Evolutionary conservation across 2,113 vertebrate genomes (phyloP), one percentile per base, ranked within the genome.

Genomic region (Pelecanus crispus): DNA sequence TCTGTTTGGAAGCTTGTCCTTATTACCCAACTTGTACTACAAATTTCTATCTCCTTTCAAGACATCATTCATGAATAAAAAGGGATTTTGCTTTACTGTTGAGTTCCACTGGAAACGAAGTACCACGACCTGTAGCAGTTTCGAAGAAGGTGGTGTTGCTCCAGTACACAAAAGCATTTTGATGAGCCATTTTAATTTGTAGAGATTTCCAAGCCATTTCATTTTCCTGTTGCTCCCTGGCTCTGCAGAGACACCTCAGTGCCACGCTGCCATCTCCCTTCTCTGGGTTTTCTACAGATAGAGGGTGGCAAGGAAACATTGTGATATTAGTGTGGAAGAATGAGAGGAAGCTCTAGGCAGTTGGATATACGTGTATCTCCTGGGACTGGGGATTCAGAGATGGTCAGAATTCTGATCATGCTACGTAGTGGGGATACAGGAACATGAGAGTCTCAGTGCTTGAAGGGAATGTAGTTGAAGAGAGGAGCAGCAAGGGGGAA

Each of bases 401-500:
- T 47, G 29, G 34, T 36, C 36, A 63, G 32, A 81, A 22, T 59
- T 84, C 8, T 6, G 49, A 13, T 56, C 0, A 0, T 65, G n/a
- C 34, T 67, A 10, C 9, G 2, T 18, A 47, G 25, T 20, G 11
- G 83, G 22, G 31, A 21, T 47, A 25, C 8, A 66, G 75, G 49
- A 84, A 22, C 31, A 1, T 36, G 29, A 11, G 16, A 34, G 10
- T 52, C 29, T 53, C 13, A 5, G 25, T 52, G 58, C 58, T 47
- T 83, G 53, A 80, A 53, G 49, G 42, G 34, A 72, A 47, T 86
- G 81, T 65, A 82, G 71, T 77, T 88, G 74, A 94, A 62, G 53
- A 79, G 53, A 90, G 49, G 49, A 94, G 56, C 88, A 96, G 88
- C 88, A 92, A 85, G 78, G 74, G 78, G 82, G 56, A 93, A 85